A percentile compares a stretch with the other conserved stretches of the same genome.
Evolutionary conservation across 2,797 vertebrate genomes (phyloP).

Genomic region (Onychomys torridus): DNA sequence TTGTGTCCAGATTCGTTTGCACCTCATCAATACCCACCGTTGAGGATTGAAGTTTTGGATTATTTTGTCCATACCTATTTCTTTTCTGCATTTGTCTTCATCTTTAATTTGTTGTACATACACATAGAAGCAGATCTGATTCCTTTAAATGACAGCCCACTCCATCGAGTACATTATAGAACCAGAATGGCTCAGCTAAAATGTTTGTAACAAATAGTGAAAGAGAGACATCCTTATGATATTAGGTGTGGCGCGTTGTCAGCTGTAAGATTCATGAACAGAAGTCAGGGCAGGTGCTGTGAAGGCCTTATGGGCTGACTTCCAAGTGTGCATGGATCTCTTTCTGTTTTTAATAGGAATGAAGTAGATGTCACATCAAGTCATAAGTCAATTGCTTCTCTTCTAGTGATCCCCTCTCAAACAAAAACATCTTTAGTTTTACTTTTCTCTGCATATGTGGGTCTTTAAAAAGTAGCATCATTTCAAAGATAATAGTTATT

Average conservation of each 20-base stretch:
- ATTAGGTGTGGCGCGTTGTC: neutral
- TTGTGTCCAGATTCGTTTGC: neutral
- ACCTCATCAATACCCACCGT: neutral
- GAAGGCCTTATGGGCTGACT: neutral
- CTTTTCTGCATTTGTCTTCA: neutral
- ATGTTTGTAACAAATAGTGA: neutral
- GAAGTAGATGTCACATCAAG: neutral
- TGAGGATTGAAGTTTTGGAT: neutral
- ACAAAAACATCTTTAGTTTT: conserved; percentile 44
- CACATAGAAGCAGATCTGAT: neutral
- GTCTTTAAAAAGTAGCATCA: neutral
- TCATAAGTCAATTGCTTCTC: conserved; percentile 31
- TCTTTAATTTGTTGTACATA: conserved; percentile 31
- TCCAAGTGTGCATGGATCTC: neutral
- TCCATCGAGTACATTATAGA: neutral
- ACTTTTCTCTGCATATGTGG: conserved; percentile 18
- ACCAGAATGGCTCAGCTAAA: neutral
- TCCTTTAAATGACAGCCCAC: neutral
- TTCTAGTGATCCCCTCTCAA: neutral
- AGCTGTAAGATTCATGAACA: neutral
- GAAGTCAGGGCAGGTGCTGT: neutral
- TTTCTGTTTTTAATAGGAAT: neutral
- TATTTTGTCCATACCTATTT: neutral
- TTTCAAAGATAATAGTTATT: conserved; percentile 72
- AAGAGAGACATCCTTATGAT: neutral